Base-by-base conservation (phyloP, 2,797 vertebrate genomes). In the Helarctos malayanus region DNA sequence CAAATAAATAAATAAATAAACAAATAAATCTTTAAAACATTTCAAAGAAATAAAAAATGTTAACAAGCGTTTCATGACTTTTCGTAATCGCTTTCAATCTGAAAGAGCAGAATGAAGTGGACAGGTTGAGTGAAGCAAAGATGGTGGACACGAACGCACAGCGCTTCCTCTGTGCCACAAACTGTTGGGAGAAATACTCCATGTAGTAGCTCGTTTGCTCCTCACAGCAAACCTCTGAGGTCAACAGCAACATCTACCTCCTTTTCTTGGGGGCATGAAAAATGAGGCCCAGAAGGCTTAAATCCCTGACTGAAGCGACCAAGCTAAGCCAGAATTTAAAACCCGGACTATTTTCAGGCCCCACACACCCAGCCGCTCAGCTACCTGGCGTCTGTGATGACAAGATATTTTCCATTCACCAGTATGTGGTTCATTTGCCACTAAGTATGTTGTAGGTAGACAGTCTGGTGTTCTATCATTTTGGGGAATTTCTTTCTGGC, bases 401-500 rank as follows among this genome's bases (percentile, higher is more conserved):
- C 41, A 7, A 18, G 23, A 21, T 78, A 45, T 4, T 63, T 35
- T n/a, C 16, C 0, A 14, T 2, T 75, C 18, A 38, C 3, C 4
- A 78, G 27, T 13, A 32, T 0, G 19, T 35, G 29, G 11, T 38
- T 27, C 18, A n/a, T n/a, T 12, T 54, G 29, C n/a, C 15, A 69
- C 10, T 35, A 2, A 71, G 1, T 14, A 3, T 35, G 13, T n/a
- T 0, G 3, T 29, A 7, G 27, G 8, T 21, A 68, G 69, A 73
- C 59, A 65, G 49, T 56, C n/a, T 78, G 15, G 21, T 35, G 7
- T 5, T 54, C 2, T 23, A 8, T 59, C 23, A 54, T 68, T 89
- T 29, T 54, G 95, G 84, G 80, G 96, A 80, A 49, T 3, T 71
- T 79, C 73, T 54, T 78, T 96, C 49, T 75, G 47, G 52, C 57